Evolutionary conservation across 2,888 invertebrate species (phyloP).

Genomic region (Bombylius major): DNA sequence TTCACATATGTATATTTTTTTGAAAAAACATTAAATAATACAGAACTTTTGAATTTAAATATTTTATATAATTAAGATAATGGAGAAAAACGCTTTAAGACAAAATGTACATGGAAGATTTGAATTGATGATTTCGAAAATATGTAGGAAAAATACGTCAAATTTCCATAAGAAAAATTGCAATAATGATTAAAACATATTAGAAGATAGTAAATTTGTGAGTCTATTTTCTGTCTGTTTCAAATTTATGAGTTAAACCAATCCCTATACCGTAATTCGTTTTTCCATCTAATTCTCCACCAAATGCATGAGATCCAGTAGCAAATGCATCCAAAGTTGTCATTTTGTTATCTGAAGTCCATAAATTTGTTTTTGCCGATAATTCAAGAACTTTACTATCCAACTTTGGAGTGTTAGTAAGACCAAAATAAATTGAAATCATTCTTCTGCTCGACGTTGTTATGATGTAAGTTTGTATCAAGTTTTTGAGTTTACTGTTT

Average conservation of each 20-base stretch:
- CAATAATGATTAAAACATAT: too few relatives aligned
- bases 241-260: slow-evolving; percentile 19
- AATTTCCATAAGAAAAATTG: too few relatives aligned
- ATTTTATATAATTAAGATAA: too few relatives aligned
- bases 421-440: slow-evolving; percentile 19
- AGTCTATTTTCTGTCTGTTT: too few relatives aligned
- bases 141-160: too few relatives aligned
- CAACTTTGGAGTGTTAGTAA: slow-evolving; percentile 21
- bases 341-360: slow-evolving; percentile 20
- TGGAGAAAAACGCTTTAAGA: too few relatives aligned
- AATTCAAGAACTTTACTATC: slow-evolving; percentile 21
- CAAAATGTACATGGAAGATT: too few relatives aligned
- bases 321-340: slow-evolving; percentile 23
- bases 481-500: slow-evolving; percentile 16
- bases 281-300: slow-evolving; percentile 18
- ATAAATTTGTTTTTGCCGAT: slow-evolving; percentile 21
- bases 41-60: too few relatives aligned
- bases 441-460: slow-evolving; percentile 17
- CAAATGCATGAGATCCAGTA: slow-evolving; percentile 20
- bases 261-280: slow-evolving; percentile 19
- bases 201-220: too few relatives aligned
- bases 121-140: too few relatives aligned
- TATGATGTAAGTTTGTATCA: slow-evolving; percentile 23
- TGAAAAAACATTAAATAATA: too few relatives aligned
- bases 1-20: too few relatives aligned